Base-by-base conservation (phyloP, 2,797 vertebrate species). In the Acridotheres tristis region DNA sequence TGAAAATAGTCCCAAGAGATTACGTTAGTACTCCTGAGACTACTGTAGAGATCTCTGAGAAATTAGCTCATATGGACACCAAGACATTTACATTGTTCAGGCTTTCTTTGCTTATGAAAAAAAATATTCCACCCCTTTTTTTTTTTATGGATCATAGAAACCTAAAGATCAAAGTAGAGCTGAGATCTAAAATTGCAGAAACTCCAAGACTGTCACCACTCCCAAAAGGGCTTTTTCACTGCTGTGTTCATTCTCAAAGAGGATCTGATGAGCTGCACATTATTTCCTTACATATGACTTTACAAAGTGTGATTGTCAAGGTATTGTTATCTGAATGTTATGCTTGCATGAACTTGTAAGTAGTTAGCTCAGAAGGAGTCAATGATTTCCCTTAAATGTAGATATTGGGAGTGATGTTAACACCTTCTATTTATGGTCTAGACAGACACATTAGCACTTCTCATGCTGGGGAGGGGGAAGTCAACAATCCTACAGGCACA, bases 341-440 rank as follows among this genome's bases (percentile, higher is more conserved):
- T 13, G 17, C 42, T 82, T 63, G 59, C 38, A 42, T 45, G 57
- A 81, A 27, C 10, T 43, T 25, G 7, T 54, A 73, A 66, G 13
- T 17, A 65, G 13, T 43, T 85, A 72, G 7, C 29, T 74, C 43
- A 58, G 59, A 22, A 80, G 8, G 3, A 68, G 55, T 25, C 14
- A 65, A 36, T 19, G 15, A 29, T 69, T 91, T 86, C 53, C 53
- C 65, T 76, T 43, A 54, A 74, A 51, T 3, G 4, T 38, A 53
- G 48, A 54, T 50, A 69, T 3, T 51, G 43, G 11, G 42, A 77
- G 4, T 0, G 0, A 45, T 23, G 25, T 22, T 48, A 86, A 18
- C 9, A 32, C 25, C 74, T 88, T 26, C 32, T 85, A 7, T 85
- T 69, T 79, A 26, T 62, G 63, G 40, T 51, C 79, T 71, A 55